Evolutionary conservation across 2,888 invertebrate species (phyloP).

Genomic region (Ellobium chinense): DNA sequence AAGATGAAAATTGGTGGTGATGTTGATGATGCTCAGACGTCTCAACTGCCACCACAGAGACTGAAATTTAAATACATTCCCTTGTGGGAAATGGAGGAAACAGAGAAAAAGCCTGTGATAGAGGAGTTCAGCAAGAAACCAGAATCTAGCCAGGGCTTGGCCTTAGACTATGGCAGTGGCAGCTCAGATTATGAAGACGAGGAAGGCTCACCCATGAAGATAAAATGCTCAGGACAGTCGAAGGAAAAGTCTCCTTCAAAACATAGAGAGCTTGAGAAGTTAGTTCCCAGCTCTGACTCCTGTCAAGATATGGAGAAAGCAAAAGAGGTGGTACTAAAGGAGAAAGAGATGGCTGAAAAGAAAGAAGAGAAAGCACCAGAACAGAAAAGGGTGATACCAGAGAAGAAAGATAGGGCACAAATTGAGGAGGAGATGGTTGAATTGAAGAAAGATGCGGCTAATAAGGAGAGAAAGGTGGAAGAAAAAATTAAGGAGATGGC

Average conservation of each 20-base stretch:
- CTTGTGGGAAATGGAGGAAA: slow-evolving; percentile 41
- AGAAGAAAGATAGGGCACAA: background rate
- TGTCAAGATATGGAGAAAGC: background rate
- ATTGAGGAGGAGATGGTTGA: background rate
- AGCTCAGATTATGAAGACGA: slow-evolving; percentile 38
- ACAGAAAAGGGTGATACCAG: background rate
- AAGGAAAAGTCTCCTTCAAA: background rate
- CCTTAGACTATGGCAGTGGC: slow-evolving; percentile 38
- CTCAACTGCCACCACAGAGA: background rate
- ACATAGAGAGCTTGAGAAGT: background rate
- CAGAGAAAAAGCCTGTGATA: slow-evolving; percentile 1
- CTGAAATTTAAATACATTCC: slow-evolving; percentile 42
- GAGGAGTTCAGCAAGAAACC: slow-evolving; percentile 10
- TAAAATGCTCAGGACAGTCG: background rate
- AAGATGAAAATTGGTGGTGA: background rate
- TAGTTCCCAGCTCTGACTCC: background rate
- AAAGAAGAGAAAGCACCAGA: background rate
- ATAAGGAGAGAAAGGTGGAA: background rate
- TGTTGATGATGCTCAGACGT: background rate
- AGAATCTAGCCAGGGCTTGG: slow-evolving; percentile 10
- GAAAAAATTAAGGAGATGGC: background rate
- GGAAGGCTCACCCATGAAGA: background rate
- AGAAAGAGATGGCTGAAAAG: background rate
- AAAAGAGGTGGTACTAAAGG: background rate
- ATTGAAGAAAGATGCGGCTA: background rate